These are phyloP conservation scores for Rhinophrynus dorsalis DNA, from an alignment of 2,797 vertebrate species.

Conservation along the genomic window DNA sequence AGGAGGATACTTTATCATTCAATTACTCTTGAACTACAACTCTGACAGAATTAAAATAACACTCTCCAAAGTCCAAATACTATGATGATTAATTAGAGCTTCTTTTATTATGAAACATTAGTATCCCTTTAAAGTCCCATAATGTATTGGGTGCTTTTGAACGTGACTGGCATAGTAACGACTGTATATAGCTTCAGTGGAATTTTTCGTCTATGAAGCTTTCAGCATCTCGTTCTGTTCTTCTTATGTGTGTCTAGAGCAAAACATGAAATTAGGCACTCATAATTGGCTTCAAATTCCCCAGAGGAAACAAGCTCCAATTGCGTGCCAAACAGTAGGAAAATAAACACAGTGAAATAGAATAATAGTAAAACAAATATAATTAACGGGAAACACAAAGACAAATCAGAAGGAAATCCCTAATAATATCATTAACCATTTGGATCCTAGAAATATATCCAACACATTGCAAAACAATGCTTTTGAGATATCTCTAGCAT, in stretches of 20 bases:
- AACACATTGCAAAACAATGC: no score
- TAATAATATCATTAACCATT: no score
- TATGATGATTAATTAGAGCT: no score
- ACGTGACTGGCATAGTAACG: not conserved
- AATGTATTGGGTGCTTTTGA: not conserved
- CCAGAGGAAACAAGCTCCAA: constrained; percentile 2
- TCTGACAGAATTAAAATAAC: no score
- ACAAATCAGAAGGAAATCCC: constrained; percentile 16
- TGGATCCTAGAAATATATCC: no score
- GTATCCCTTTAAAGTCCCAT: no score
- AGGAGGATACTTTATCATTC: no score
- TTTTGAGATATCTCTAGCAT: no score
- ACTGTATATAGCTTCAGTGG: not conserved
- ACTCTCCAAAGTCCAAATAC: no score
- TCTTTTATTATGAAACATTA: no score
- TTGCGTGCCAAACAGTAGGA: constrained; percentile 2
- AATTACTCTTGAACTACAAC: no score
- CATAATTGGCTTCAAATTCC: constrained; percentile 19
- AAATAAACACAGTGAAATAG: constrained; percentile 1
- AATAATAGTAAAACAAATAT: constrained; percentile 31
- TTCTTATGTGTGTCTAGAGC: not conserved
- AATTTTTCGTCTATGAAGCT: not conserved
- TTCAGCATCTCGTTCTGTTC: not conserved
- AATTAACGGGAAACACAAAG: constrained; percentile 3
- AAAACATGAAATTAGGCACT: not conserved